A percentile compares a stretch with the other conserved stretches of the same genome.
These are phyloP conservation scores for Papilio polyxenes DNA, from an alignment of 1,140 invertebrate genomes.

Conservation along the genomic window DNA sequence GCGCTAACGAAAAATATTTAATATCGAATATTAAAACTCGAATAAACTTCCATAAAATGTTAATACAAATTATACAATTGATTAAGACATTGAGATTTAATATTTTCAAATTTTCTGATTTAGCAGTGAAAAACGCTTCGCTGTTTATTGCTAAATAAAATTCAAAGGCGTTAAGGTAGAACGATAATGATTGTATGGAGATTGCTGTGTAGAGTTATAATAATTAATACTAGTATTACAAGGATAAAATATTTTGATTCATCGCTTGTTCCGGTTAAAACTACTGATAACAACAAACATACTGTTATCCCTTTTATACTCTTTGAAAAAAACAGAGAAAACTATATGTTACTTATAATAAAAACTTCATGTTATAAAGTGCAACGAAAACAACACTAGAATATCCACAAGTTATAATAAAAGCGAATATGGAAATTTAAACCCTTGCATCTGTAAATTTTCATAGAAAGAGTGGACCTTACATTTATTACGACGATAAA, in stretches of 20 bases:
- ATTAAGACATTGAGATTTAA: too few relatives aligned
- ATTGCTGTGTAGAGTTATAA: neutral
- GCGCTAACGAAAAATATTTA: conserved; percentile 1
- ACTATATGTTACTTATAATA: too few relatives aligned
- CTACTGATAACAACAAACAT: too few relatives aligned
- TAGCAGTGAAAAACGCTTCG: neutral
- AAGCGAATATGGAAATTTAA: conserved; percentile 37
- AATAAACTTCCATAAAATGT: too few relatives aligned
- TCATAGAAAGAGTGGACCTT: conserved; percentile 72
- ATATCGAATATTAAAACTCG: neutral
- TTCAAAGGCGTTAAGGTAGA: neutral
- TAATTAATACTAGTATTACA: neutral
- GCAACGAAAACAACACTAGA: neutral
- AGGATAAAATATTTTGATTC: too few relatives aligned
- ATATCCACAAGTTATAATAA: conserved; percentile 17
- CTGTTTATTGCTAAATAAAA: neutral
- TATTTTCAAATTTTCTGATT: neutral
- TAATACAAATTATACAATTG: too few relatives aligned
- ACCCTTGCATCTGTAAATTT: conserved; percentile 48
- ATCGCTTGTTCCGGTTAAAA: too few relatives aligned
- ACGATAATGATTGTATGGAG: neutral
- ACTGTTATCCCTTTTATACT: too few relatives aligned
- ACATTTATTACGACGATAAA: conserved; percentile 78
- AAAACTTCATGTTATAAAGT: neutral
- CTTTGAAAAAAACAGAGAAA: too few relatives aligned